phyloP scores from a whole-genome alignment of 2,113 vertebrate genomes.

The Tringa solitaria region DNA sequence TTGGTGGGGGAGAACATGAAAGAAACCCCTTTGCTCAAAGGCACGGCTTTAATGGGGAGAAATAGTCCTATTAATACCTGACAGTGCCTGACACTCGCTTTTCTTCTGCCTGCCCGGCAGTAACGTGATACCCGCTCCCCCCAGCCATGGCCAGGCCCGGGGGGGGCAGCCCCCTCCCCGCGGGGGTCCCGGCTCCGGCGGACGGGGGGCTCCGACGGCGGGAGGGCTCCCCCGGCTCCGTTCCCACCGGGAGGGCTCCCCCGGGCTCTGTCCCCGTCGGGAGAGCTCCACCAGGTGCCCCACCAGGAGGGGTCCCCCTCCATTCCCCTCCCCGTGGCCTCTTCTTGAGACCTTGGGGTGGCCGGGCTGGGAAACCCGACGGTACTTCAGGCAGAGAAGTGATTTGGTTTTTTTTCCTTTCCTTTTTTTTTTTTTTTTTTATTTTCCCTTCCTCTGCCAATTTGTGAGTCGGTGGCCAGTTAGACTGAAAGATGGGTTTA shows the following conservation, averaged over 20 bases:
- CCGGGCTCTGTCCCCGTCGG: fast-evolving
- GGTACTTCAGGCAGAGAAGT: not conserved
- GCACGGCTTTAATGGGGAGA: conserved; percentile 64
- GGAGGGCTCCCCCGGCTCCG: not conserved
- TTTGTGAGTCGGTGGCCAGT: fast-evolving
- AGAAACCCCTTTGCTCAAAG: conserved; percentile 63
- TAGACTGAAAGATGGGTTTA: not conserved
- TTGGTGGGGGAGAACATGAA: conserved; percentile 57
- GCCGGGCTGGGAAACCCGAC: fast-evolving
- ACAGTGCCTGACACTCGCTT: not conserved
- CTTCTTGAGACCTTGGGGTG: not conserved
- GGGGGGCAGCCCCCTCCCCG: not conserved
- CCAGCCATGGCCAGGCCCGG: not conserved
- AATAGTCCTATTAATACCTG: conserved; percentile 52
- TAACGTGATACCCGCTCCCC: not conserved
- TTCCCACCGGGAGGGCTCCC: fast-evolving
- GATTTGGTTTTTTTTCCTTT: fast-evolving
- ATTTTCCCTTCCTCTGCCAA: not conserved
- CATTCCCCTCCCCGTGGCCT: not conserved
- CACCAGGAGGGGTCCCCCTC: not conserved
- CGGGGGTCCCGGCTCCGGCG: not conserved
- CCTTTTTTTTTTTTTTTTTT: too few relatives aligned
- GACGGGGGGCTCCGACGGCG: fast-evolving
- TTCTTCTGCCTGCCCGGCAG: conserved; percentile 51
- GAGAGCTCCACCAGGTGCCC: not conserved